phyloP scores from a whole-genome alignment of 2,113 vertebrate genomes.

The Tupaia tana region DNA sequence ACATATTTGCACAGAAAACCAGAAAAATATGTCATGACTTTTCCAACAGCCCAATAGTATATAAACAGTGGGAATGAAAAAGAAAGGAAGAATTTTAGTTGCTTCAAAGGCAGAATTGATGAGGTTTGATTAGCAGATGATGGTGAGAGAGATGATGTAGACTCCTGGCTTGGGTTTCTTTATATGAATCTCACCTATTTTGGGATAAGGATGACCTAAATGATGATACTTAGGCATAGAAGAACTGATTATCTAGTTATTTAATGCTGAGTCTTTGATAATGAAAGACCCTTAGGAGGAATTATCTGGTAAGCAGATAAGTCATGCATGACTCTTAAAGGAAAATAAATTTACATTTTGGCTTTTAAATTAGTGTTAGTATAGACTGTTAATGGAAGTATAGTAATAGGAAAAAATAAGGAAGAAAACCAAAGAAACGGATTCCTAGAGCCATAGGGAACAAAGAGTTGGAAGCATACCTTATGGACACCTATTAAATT shows the following conservation, averaged over 20 bases:
- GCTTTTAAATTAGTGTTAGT: not conserved
- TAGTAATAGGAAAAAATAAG: not conserved
- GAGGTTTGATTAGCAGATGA: not conserved
- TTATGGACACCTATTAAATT: not conserved
- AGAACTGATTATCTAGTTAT: not conserved
- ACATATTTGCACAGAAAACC: too few species aligned
- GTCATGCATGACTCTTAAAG: not conserved
- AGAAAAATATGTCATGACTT: too few species aligned
- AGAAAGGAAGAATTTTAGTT: not conserved
- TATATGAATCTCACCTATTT: not conserved
- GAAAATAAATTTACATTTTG: not conserved
- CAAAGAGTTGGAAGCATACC: not conserved
- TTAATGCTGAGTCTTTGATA: not conserved
- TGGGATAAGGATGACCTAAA: not conserved
- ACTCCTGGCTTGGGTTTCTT: not conserved
- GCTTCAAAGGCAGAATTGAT: not conserved
- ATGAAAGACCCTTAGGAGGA: not conserved
- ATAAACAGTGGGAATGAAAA: not conserved
- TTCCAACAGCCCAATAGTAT: too few species aligned
- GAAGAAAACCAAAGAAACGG: not conserved
- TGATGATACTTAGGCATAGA: not conserved
- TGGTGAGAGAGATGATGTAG: accelerated
- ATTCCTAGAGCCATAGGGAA: not conserved
- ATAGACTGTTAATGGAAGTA: not conserved
- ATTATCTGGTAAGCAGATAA: not conserved